Base-by-base conservation (phyloP, 2,888 invertebrate species). In the Drosophila kambysellisi region DNA sequence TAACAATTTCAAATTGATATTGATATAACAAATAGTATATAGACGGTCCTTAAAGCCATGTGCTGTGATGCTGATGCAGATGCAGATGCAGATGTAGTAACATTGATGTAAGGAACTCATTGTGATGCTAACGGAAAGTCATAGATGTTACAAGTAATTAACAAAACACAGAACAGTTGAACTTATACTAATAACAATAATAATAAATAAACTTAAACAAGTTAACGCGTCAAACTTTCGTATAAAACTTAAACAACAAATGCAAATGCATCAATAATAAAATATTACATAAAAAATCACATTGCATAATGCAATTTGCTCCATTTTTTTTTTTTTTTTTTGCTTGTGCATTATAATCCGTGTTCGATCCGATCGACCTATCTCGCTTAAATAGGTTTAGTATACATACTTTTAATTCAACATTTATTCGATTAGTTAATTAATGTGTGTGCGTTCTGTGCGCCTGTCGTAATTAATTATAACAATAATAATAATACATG, bases 351-450 rank as follows among this genome's bases (percentile, higher is more conserved):
- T 60, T 59, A 57, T 39, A 75, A 54, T 68, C 51, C 29, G 29
- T 37, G 32, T 64, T 65, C 53, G 33, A 74, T 76, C 57, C 41
- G 41, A 64, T 74, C 51, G 50, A 61, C 48, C 41, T 33, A 25
- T 35, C 17, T 35, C 48, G 50, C 52, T 61, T 62, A 60, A 25
- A 43, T 74, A 39, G 81, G 33, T 74, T 79, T 72, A 82, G 73
- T 77, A 80, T 88, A 88, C 80, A 77, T 80, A 80, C 74, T 70
- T 86, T 82, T 85, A 86, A 77, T 85, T 85, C 81, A 86, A 90
- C 89, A 90, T 90, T 88, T 88, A 88, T 88, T 86, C 89, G 90
- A 90, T 88, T 86, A 72, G 66, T 83, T 88, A 76, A 57, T 83
- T 29, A 41, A 20, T 57, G 33, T 51, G 51, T 72, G 58, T 76